Evolutionary conservation across 2,113 vertebrate species (phyloP), one percentile per base, ranked within the genome.

Genomic region (Madoqua kirkii): DNA sequence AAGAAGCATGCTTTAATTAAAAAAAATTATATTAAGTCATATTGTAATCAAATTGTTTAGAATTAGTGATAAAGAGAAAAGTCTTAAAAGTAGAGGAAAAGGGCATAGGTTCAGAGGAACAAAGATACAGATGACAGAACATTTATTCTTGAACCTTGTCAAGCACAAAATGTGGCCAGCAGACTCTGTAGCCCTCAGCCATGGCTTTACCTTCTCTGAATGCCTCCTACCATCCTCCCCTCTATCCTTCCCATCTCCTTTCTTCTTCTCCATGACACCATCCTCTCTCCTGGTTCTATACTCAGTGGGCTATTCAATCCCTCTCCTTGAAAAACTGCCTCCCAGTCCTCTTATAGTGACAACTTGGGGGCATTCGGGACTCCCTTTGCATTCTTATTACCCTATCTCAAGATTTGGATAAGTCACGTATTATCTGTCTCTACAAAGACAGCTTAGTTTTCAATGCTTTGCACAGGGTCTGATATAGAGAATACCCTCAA

Each of bases 401-500:
- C 59, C 10, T 5, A 14, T 50, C 43, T 33, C 48, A n/a, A 33
- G 54, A 23, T 7, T 45, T 43, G n/a, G 27, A 5, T 15, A 1
- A 6, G 31, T 48, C 14, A 14, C 15, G 31, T 7, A 40, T 17
- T 7, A 0, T 33, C 36, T 31, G 13, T 82, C 33, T 59, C 13
- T 2, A 7, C 50, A 40, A 54, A 36, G 62, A 27, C 36, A 29
- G 48, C 57, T 43, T 29, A 13, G 33, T 45, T 36, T 48, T 21
- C 17, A 7, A 0, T 5, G 29, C 7, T 50, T 52, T 23, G 2
- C 13, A 15, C 1, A 4, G 12, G 5, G 6, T 27, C 54, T 29
- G 14, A 6, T 6, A 9, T 1, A 6, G 5, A 85, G 55, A 55
- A 9, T 0, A 1, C 0, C 3, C 62, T 74, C 48, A 4, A 0